Base-by-base conservation (phyloP, 2,888 invertebrate species). In the Drosophila phalerata region DNA sequence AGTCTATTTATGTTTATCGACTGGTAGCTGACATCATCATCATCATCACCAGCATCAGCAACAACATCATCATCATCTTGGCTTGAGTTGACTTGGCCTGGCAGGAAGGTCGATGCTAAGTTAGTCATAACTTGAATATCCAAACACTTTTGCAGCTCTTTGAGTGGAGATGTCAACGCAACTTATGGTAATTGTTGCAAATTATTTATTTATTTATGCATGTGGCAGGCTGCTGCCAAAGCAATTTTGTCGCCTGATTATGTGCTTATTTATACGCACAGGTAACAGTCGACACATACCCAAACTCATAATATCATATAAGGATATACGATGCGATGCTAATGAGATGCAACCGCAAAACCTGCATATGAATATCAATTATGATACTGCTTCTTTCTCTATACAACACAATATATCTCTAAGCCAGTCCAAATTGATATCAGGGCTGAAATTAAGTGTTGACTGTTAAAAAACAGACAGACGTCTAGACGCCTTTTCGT, bases 201-300 rank as follows among this genome's bases (percentile, higher is more conserved):
- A 88, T 83, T 83, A 88, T 73, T 83, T 85, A 82, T 85, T 79
- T 85, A 87, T 83, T 78, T 87, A 87, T 89, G 86, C 87, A 74
- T 67, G 77, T 43, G 30, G 38, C 25, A 17, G 40, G 45, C 22
- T 38, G 34, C 49, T 65, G 62, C 56, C 62, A 53, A 64, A 62
- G 62, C 80, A 57, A 56, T 63, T 82, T 81, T 88, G 86, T 79
- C 89, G 88, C 89, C 89, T 88, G 84, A 84, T 84, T 88, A 88
- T 89, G 85, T 88, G 83, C 85, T 85, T 88, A 81, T 89, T 89
- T 84, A 85, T 69, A 73, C 78, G 72, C 72, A 42, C 88, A 84
- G 89, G 76, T 76, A 76, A 69, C 53, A 38, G 60, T 37, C 48
- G 37, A 43, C 30, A 49, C 47, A 65, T 32, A 22, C n/a, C n/a